Evolutionary conservation across 1,140 invertebrate species (phyloP).

Genomic region (Aphelinus certus): DNA sequence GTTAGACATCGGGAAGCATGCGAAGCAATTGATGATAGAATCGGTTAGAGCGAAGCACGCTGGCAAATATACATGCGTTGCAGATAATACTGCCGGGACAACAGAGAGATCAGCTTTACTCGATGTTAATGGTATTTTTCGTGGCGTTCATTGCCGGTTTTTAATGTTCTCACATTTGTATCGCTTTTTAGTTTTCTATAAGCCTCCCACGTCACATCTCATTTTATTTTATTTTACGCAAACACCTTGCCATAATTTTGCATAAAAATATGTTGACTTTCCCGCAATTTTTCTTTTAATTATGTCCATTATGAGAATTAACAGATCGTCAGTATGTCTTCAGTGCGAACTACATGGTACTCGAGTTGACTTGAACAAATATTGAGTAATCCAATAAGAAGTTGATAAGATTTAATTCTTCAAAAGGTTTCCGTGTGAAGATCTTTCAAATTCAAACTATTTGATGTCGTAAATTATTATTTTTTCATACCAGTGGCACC

Average conservation of each 20-base stretch:
- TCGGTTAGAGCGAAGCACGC: slow-evolving; percentile 70
- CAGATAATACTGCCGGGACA: slow-evolving; percentile 73
- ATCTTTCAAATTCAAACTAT: neutral
- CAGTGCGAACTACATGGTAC: no score
- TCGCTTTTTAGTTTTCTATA: no score
- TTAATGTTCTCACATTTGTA: no score
- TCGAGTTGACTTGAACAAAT: no score
- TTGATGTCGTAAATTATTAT: neutral
- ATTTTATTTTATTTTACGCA: no score
- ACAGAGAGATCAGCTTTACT: slow-evolving; percentile 70
- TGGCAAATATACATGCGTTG: slow-evolving; percentile 75
- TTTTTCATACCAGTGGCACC: slow-evolving; percentile 68
- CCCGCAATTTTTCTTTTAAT: no score
- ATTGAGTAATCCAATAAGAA: no score
- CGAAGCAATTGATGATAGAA: slow-evolving; percentile 75
- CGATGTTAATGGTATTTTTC: slow-evolving; percentile 69
- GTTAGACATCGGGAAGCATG: slow-evolving; percentile 70
- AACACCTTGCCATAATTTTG: no score
- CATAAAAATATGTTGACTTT: no score
- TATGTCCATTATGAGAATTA: no score
- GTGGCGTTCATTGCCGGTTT: slow-evolving; percentile 28
- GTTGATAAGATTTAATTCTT: neutral
- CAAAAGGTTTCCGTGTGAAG: neutral
- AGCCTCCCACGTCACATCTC: no score
- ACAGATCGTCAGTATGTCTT: no score